Base-by-base conservation (phyloP, 2,888 invertebrate species). In the Hirudinaria manillensis region DNA sequence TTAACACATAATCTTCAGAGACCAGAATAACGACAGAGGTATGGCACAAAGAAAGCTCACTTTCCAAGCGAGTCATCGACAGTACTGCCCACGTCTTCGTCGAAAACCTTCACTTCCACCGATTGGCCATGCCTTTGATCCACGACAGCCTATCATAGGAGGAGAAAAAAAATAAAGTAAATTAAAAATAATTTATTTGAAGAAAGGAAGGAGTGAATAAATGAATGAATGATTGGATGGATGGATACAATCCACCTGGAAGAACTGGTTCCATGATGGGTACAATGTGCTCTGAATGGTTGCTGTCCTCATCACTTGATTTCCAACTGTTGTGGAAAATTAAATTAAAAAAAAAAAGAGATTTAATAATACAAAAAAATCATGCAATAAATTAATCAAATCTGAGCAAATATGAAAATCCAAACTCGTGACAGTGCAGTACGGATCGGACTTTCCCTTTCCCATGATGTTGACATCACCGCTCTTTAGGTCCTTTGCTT, bases 361-460 rank as follows among this genome's bases (percentile, higher is more conserved):
- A 61, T 6, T 61, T 16, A 45, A 10, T 16, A 45, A 45, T 45
- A 1, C 45, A 45, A 10, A 10, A 10, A 3, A 45, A 45, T 4
- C 45, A 45, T 6, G 36, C 36, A 36, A 6, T 36, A 10, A 3
- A 36, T 36, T 36, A 3, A 36, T 36, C 36, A 36, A n/a, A n/a
- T n/a, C n/a, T n/a, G n/a, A n/a, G n/a, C n/a, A n/a, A n/a, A n/a
- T n/a, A n/a, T n/a, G n/a, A n/a, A n/a, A n/a, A n/a, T n/a, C n/a
- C n/a, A n/a, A n/a, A 68, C 53, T 74, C 19, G 34, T 65, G 32
- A 73, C 34, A 27, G 61, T 89, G 70, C 93, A 93, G 86, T 98
- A 99, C 3, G 99, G 98, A 88, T 99, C 98, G 0, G 96, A 96
- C 88, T 97, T 97, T 83, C 96, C 94, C 88, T 93, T 92, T 83